Base-by-base conservation (phyloP, 2,888 invertebrate species). In the Rotaria sp. region DNA sequence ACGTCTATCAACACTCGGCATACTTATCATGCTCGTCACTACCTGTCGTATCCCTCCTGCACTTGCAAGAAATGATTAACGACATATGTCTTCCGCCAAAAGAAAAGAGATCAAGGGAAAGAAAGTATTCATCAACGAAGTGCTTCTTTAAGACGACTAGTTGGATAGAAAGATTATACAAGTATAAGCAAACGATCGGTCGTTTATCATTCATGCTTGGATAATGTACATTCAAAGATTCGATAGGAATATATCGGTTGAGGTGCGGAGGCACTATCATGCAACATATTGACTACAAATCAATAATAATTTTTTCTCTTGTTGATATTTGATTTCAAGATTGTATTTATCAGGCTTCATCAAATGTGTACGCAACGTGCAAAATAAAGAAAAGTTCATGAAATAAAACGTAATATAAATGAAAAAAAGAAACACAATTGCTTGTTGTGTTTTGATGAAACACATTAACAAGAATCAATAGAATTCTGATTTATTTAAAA, bases 101-200 rank as follows among this genome's bases (percentile, higher is more conserved):
- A 67, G 67, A 67, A 67, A 38, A 67, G 35, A 67, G 67, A 67
- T 67, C 67, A 67, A 67, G 67, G 67, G 67, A 67, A 35, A 67
- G 35, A 67, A 67, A 67, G 67, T 67, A 67, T 67, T 38, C 67
- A 67, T 67, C 67, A 67, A 15, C 35, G 35, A 67, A 35, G 30
- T 35, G 30, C 35, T 21, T 67, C 67, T 30, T 21, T 35, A 67
- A 67, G 67, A 67, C 67, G 80, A 45, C 80, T 45, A 80, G 13
- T 41, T n/a, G n/a, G 80, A 80, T 80, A 80, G 80, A 45, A 80
- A 80, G 80, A 80, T 45, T 41, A 41, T 41, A 80, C 45, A 80
- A 80, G 45, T 13, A 80, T 80, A 45, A 80, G 80, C 41, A 80
- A 45, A 45, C 80, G 80, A 80, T 80, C 80, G 80, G 80, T 80